phyloP scores from a whole-genome alignment of 2,888 invertebrate species.

The Erannis defoliaria region DNA sequence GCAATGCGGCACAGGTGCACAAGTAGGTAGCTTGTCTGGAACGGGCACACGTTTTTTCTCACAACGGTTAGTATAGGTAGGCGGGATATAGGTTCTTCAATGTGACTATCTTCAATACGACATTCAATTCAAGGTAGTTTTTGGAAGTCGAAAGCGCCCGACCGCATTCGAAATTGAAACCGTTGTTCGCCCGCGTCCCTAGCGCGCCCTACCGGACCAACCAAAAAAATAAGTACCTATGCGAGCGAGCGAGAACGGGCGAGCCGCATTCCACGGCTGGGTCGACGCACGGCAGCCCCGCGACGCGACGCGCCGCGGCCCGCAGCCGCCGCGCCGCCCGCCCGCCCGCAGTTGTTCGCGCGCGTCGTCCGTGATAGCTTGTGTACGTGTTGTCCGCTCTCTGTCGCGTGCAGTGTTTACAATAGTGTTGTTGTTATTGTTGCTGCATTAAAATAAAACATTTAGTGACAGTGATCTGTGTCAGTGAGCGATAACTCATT shows the following conservation, averaged over 20 bases:
- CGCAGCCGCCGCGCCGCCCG: slow-evolving; percentile 41
- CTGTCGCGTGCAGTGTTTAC: slow-evolving; percentile 79
- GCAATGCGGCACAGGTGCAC: slow-evolving; percentile 44
- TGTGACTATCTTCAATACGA: background rate
- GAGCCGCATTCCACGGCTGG: slow-evolving; percentile 82
- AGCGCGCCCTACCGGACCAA: slow-evolving; percentile 58
- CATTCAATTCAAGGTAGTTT: slow-evolving; percentile 3
- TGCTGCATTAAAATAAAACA: slow-evolving; percentile 61
- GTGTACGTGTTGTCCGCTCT: slow-evolving; percentile 61
- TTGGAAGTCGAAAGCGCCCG: slow-evolving; percentile 10
- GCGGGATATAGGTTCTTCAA: background rate
- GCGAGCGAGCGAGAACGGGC: slow-evolving; percentile 74
- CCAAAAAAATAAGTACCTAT: slow-evolving; percentile 70
- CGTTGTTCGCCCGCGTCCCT: slow-evolving; percentile 38
- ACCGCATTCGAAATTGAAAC: slow-evolving; percentile 14
- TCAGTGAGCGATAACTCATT: slow-evolving; percentile 55
- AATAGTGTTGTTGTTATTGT: slow-evolving; percentile 72
- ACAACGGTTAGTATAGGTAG: background rate
- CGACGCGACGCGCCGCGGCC: slow-evolving; percentile 56
- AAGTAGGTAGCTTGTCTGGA: slow-evolving; percentile 18
- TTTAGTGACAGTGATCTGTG: slow-evolving; percentile 73
- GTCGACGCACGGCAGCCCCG: slow-evolving; percentile 61
- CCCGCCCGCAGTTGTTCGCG: slow-evolving; percentile 73
- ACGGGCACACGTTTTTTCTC: background rate
- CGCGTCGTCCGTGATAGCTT: slow-evolving; percentile 71